Percentiles rank a stretch among this genome's conserved stretches.
phyloP scores from a whole-genome alignment of 2,113 vertebrate species.

The Seriola quinqueradiata region DNA sequence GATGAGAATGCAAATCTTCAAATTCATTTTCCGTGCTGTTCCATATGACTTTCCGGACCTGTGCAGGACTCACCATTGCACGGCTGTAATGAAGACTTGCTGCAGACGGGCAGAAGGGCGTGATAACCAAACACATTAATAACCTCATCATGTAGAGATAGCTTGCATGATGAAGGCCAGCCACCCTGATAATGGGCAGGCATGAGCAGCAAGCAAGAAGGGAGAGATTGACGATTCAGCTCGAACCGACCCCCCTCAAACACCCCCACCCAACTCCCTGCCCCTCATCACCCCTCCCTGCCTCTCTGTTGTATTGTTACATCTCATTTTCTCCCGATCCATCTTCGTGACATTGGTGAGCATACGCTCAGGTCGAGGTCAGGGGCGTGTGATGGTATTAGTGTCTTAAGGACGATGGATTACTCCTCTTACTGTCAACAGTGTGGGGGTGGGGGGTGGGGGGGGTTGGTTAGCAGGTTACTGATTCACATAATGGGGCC shows the following conservation, averaged over 20 bases:
- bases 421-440: constrained; percentile 40
- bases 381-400: constrained; percentile 69
- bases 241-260: neutral
- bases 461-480: constrained; percentile 22
- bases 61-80: neutral
- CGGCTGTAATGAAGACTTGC: constrained; percentile 18
- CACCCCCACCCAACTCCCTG: neutral
- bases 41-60: neutral
- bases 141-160: constrained; percentile 56
- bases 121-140: constrained; percentile 55
- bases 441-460: neutral
- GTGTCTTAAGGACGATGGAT: constrained; percentile 67
- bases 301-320: constrained; percentile 41
- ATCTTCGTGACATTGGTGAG: constrained; percentile 69
- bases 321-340: constrained; percentile 69
- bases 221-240: constrained; percentile 44
- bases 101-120: neutral
- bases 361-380: constrained; percentile 59
- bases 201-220: constrained; percentile 32
- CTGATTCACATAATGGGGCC: constrained; percentile 41
- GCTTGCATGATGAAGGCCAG: constrained; percentile 58
- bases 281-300: constrained; percentile 8
- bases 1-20: neutral
- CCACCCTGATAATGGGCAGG: constrained; percentile 59
- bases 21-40: neutral